A percentile compares a stretch with the other conserved stretches of the same genome.
Conservation (phyloP, 2,888 invertebrate species). For the Clostera curtula region DNA sequence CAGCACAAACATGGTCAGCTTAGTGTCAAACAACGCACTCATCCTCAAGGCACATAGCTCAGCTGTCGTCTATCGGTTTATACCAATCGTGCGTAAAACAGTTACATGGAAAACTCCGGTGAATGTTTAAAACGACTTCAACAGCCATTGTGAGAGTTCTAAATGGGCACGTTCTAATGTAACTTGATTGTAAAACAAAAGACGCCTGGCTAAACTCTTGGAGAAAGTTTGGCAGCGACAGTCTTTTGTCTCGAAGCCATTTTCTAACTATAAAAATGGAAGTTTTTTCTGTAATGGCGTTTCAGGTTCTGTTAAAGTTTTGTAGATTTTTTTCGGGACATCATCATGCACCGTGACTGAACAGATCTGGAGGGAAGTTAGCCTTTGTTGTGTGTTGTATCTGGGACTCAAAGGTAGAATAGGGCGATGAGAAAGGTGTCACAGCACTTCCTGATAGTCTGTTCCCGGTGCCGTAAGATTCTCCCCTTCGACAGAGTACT, state of each 20-base stretch:
- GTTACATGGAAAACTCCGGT: slow-evolving; percentile 34
- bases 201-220: slow-evolving; percentile 30
- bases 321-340: not conserved
- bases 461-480: no score
- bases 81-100: slow-evolving; percentile 53
- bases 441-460: no score
- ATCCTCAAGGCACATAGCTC: slow-evolving; percentile 20
- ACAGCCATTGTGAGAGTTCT: slow-evolving; percentile 42
- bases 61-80: slow-evolving; percentile 36
- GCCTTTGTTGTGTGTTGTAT: no score
- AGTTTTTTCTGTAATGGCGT: not conserved
- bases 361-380: no score
- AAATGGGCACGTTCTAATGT: slow-evolving; percentile 46
- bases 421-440: no score
- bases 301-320: not conserved
- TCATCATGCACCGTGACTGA: no score
- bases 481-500: no score
- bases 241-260: slow-evolving; percentile 54
- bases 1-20: not conserved
- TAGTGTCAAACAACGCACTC: slow-evolving; percentile 3
- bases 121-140: slow-evolving; percentile 51
- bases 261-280: slow-evolving; percentile 25
- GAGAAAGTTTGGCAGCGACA: slow-evolving; percentile 49
- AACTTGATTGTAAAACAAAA: slow-evolving; percentile 60
- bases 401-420: no score